A percentile compares a stretch with the other conserved stretches of the same genome.
Conservation (phyloP, 2,113 vertebrate genomes). For the Oenanthe oenanthe region DNA sequence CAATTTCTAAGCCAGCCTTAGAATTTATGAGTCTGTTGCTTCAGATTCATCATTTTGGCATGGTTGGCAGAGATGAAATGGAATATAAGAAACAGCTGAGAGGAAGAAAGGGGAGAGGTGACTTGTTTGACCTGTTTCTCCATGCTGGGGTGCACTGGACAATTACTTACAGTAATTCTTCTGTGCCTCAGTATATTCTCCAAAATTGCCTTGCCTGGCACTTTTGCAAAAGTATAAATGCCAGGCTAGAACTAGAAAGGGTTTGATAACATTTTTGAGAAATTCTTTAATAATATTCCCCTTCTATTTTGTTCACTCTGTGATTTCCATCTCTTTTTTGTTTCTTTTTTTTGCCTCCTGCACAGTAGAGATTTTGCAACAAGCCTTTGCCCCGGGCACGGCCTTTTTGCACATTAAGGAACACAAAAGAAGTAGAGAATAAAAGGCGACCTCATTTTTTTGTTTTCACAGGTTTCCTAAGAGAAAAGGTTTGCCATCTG, state of each 20-base stretch:
- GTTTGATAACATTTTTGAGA: not conserved
- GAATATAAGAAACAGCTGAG: slow-evolving; percentile 34
- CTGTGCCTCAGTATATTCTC: not conserved
- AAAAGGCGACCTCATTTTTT: not conserved
- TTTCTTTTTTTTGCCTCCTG: not conserved
- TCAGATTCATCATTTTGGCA: not conserved
- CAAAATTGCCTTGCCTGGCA: not conserved
- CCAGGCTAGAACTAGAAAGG: not conserved
- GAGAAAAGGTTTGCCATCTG: slow-evolving; percentile 25
- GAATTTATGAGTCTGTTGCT: not conserved
- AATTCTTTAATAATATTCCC: not conserved
- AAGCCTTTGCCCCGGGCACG: not conserved
- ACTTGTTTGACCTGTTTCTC: not conserved
- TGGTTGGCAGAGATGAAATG: slow-evolving; percentile 1
- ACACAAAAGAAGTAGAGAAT: not conserved
- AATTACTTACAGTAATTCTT: not conserved
- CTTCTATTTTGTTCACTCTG: not conserved
- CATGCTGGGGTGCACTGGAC: not conserved
- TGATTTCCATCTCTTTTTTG: not conserved
- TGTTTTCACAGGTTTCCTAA: not conserved
- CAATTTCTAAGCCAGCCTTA: not conserved
- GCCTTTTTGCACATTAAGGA: not conserved
- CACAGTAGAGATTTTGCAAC: not conserved
- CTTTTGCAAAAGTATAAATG: not conserved
- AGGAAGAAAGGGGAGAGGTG: not conserved